phyloP scores from a whole-genome alignment of 2,113 vertebrate genomes.

The Boleophthalmus pectinirostris region DNA sequence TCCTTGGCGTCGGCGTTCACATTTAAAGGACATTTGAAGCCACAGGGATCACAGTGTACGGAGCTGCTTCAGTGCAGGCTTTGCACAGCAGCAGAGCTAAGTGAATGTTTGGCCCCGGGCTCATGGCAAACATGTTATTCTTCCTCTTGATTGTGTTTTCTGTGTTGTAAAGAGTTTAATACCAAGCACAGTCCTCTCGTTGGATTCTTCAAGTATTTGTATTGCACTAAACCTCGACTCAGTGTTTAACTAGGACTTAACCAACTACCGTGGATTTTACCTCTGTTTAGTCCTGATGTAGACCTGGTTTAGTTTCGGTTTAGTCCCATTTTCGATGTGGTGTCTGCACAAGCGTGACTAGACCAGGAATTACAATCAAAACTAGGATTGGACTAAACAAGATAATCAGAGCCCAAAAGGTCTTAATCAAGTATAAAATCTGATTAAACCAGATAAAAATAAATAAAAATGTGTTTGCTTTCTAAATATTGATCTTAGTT shows the following conservation, averaged over 20 bases:
- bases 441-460: too few species aligned
- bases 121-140: slow-evolving; percentile 6
- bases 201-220: not conserved
- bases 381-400: too few species aligned
- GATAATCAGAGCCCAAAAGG: too few species aligned
- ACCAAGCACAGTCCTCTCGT: slow-evolving; percentile 21
- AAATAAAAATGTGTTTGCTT: too few species aligned
- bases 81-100: slow-evolving; percentile 1
- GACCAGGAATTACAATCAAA: too few species aligned
- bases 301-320: too few species aligned
- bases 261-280: not conserved
- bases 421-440: too few species aligned
- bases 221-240: not conserved
- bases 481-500: too few species aligned
- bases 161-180: slow-evolving; percentile 11
- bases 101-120: slow-evolving; percentile 22
- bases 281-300: not conserved
- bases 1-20: slow-evolving; percentile 7
- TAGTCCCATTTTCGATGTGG: too few species aligned
- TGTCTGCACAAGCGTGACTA: too few species aligned
- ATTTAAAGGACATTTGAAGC: slow-evolving; percentile 42
- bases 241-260: not conserved
- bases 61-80: slow-evolving; percentile 13
- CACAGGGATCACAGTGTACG: slow-evolving; percentile 13
- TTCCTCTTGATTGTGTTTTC: not conserved